These are phyloP conservation scores for Misgurnus anguillicaudatus DNA, from an alignment of 2,113 vertebrate species.

Conservation along the genomic window DNA sequence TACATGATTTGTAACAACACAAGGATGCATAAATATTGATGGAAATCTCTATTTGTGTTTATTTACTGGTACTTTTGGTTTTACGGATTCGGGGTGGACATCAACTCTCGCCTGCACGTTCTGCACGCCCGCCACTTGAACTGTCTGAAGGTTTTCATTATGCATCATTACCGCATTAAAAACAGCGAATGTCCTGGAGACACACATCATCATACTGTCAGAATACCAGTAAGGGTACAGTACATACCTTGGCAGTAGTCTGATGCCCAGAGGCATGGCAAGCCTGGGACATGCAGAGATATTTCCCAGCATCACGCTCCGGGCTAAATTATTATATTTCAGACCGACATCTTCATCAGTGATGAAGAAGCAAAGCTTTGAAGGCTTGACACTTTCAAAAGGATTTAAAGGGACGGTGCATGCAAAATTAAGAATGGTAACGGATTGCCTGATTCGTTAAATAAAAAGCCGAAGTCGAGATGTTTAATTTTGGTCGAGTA, in stretches of 20 bases:
- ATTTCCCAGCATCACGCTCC: conserved; percentile 1
- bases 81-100: background rate
- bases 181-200: background rate
- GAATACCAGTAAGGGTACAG: background rate
- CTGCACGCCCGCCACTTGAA: background rate
- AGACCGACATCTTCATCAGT: background rate
- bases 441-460: too few species aligned
- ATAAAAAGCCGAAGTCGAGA: too few species aligned
- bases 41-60: too few species aligned
- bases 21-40: too few species aligned
- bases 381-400: too few species aligned
- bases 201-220: background rate
- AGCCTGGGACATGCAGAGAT: conserved; percentile 4
- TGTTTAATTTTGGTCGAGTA: too few species aligned
- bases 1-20: too few species aligned
- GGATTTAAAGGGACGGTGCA: too few species aligned
- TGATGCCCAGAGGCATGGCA: background rate
- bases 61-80: too few species aligned
- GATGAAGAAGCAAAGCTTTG: background rate
- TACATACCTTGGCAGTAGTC: background rate
- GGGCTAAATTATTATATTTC: background rate
- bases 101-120: background rate
- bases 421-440: too few species aligned
- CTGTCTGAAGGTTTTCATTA: background rate
- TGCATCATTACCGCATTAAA: background rate